Evolutionary conservation across 2,888 invertebrate genomes (phyloP), one percentile per base, ranked within the genome.

Genomic region (Pedicia rivosa): DNA sequence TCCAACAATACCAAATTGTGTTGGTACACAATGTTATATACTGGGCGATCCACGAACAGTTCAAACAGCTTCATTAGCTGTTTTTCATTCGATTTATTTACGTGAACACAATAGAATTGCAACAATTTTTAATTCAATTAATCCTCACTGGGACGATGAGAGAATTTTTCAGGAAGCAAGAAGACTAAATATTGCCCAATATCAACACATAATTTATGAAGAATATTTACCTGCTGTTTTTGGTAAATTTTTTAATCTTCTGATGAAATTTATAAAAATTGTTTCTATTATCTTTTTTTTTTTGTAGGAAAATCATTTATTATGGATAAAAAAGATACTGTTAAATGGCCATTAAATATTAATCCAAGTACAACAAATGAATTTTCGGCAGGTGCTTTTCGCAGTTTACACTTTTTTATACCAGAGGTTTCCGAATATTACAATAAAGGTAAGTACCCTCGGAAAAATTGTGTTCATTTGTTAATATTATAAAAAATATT

Each of bases 321-420:
- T n/a, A n/a, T n/a, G n/a, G n/a, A n/a, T n/a, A n/a, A n/a, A n/a
- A n/a, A n/a, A n/a, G n/a, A n/a, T n/a, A n/a, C n/a, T n/a, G n/a
- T n/a, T n/a, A n/a, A n/a, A n/a, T n/a, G n/a, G n/a, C n/a, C n/a
- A n/a, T n/a, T n/a, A 1, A 47, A 49, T 31, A 53, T 65, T 8
- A 61, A 68, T 50, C 57, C 66, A 3, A 50, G 60, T 3, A 63
- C 67, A 7, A 52, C 60, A 0, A 76, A 78, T 42, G 81, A 78
- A 48, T 86, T 84, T 53, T 70, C 81, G 1, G 65, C 77, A 0
- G 82, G 82, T 2, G 83, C 81, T 8, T 77, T 78, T 62, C 64
- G 86, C 48, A 77, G 81, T 50, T 81, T 83, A 1, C 86, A 87
- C 54, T 77, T 79, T 1, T 64, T 74, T 24, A 30, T 32, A 6